Evolutionary conservation across 1,140 invertebrate species (phyloP), one percentile per base, ranked within the genome.

Genomic region (Drepana arcuata): DNA sequence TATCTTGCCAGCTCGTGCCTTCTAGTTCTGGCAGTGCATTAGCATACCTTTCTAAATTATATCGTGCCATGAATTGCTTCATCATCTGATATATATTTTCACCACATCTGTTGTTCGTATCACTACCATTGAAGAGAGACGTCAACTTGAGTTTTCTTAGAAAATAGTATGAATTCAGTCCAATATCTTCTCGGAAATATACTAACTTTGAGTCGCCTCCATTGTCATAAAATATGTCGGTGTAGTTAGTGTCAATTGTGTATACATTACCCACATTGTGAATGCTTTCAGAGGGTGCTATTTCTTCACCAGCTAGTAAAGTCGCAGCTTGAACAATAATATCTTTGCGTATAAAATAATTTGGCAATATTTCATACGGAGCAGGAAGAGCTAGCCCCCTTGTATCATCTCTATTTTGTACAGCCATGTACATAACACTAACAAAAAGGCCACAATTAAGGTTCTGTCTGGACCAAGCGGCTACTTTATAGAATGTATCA

Each of bases 401-500:
- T 2, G 83, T 86, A 28, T 87, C 86, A 16, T 64, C 71, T 51
- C 85, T 79, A 12, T 63, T 71, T 2, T 78, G 16, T 7, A 87
- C 54, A 1, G 86, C 83, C 11, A 78, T 56, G 28, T 83, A 85
- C 16, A 88, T 48, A 9, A 85, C 84, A 25, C 77, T 72, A 1
- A 74, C 30, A 46, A 84, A 89, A 11, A 85, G 48, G 1, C 78
- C 84, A 56, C 85, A 83, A 41, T 88, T 88, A 0, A 87, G 44
- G 29, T 85, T 58, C 36, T 81, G 74, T 0, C 84, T 64, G 4
- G 85, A 82, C 84, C 85, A 87, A 7, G 77, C 50, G 2, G 87
- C 86, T 0, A 78, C 79, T 48, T 85, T 85, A 48, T 80, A 84
- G 73, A 91, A 91, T 7, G 45, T 87, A 2, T 88, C 86, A 46